Conservation (phyloP, 2,888 invertebrate species). For the Stenoptilia bipunctidactyla region DNA sequence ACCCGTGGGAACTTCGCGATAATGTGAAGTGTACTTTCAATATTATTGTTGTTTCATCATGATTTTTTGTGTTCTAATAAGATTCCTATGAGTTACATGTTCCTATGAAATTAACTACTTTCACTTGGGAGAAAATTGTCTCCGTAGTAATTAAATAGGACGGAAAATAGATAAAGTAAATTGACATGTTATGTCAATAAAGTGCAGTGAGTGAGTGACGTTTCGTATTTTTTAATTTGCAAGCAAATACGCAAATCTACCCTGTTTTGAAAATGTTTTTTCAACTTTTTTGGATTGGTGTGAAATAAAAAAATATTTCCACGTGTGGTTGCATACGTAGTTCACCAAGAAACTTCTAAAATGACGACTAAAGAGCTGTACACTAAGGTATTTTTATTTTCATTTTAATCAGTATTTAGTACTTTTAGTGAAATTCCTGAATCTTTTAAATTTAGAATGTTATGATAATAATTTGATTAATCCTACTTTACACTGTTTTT, state of each 20-base stretch:
- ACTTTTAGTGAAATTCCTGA: no score
- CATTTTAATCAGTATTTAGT: slow-evolving; percentile 7
- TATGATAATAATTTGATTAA: no score
- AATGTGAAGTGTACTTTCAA: slow-evolving; percentile 36
- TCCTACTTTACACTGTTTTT: no score
- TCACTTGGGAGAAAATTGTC: slow-evolving; percentile 14
- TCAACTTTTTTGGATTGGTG: slow-evolving; percentile 39
- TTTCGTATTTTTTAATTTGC: slow-evolving; percentile 46
- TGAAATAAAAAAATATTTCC: slow-evolving; percentile 30
- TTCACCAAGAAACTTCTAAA: slow-evolving; percentile 23
- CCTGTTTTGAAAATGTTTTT: slow-evolving; percentile 50
- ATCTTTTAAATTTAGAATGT: slow-evolving; percentile 22
- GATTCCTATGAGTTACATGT: slow-evolving; percentile 33
- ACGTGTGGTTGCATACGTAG: slow-evolving; percentile 19
- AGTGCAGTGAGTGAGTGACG: slow-evolving; percentile 45
- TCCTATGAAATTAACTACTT: slow-evolving; percentile 26
- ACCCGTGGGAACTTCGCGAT: slow-evolving; percentile 44
- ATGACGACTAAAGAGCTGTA: slow-evolving; percentile 69
- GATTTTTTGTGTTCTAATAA: slow-evolving; percentile 26
- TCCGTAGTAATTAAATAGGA: not conserved
- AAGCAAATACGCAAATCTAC: slow-evolving; percentile 46
- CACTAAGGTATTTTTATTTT: slow-evolving; percentile 53
- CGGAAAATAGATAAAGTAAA: not conserved
- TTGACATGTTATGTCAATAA: slow-evolving; percentile 33
- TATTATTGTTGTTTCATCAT: slow-evolving; percentile 37